Evolutionary conservation across 2,797 vertebrate species (phyloP), one percentile per base, ranked within the genome.

Genomic region (Fratercula arctica): DNA sequence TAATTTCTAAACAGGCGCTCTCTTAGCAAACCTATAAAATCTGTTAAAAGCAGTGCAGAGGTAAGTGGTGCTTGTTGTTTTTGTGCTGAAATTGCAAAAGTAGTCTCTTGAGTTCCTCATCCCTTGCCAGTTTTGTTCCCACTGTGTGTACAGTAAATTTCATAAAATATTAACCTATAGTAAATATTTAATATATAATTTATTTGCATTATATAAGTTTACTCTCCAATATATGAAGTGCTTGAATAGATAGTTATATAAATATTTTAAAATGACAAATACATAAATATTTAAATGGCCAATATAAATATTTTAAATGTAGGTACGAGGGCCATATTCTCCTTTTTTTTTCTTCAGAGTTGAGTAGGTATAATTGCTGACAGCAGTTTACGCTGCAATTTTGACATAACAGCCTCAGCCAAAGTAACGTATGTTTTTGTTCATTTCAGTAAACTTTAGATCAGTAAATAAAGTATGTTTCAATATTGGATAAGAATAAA

Each of bases 111-210:
- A 87, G 70, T 76, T 94, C 77, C 25, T 75, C 60, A 59, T 86
- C 79, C 75, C 82, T 77, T 90, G 57, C 75, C 54, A 89, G 63
- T 78, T 97, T 90, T 75, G 64, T 83, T 93, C 78, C 45, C 82
- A 64, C 78, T 57, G 63, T 79, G 63, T 45, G 68, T 93, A 89
- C 75, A 87, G 75, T 85, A 93, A 85, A 84, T 95, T 61, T 95
- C 75, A 97, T 97, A 80, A 97, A 97, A 96, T 96, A 97, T 97
- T 97, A 95, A 97, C 63, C 50, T 61, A 64, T 88, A 70, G 94
- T 96, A 97, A 97, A 97, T 96, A 94, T 96, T 94, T 96, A 94
- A 96, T 97, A 63, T 76, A 96, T 97, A 89, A 96, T 97, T 97
- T 96, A 97, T 97, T 96, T 96, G 75, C 73, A 90, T 95, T 94